phyloP scores from a whole-genome alignment of 2,888 invertebrate genomes.

The Glaucopsyche alexis region DNA sequence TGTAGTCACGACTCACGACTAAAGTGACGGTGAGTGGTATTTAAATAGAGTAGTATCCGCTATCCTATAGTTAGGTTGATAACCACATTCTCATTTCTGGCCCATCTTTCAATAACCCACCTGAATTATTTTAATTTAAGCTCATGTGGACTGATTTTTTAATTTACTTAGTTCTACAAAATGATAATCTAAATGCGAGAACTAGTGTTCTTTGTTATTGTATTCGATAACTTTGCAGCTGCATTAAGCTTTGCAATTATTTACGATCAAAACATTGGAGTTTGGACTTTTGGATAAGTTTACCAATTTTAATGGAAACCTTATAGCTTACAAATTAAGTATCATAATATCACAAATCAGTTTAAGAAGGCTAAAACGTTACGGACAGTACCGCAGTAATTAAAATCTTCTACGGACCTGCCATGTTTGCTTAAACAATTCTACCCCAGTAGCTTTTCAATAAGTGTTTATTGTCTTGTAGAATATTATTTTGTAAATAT shows the following conservation, averaged over 20 bases:
- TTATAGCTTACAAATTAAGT: neutral
- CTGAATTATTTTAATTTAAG: neutral
- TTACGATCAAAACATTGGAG: neutral
- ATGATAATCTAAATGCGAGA: neutral
- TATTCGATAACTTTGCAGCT: neutral
- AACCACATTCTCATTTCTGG: neutral
- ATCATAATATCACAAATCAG: neutral
- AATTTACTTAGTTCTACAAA: neutral
- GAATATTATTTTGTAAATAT: conserved; percentile 5
- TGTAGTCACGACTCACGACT: neutral
- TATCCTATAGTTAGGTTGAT: neutral
- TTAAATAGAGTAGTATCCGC: neutral
- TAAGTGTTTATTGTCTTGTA: neutral
- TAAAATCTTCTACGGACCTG: neutral
- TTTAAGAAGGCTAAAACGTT: neutral
- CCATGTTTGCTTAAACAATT: neutral
- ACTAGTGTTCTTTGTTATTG: neutral
- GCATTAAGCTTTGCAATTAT: neutral
- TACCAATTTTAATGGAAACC: neutral
- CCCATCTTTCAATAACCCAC: neutral
- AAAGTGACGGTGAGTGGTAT: conserved; percentile 17
- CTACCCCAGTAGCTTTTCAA: neutral
- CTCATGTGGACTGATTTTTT: neutral
- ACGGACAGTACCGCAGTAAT: neutral
- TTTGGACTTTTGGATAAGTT: neutral